Base-by-base conservation (phyloP, 2,888 invertebrate genomes). In the Colletes collaris region DNA sequence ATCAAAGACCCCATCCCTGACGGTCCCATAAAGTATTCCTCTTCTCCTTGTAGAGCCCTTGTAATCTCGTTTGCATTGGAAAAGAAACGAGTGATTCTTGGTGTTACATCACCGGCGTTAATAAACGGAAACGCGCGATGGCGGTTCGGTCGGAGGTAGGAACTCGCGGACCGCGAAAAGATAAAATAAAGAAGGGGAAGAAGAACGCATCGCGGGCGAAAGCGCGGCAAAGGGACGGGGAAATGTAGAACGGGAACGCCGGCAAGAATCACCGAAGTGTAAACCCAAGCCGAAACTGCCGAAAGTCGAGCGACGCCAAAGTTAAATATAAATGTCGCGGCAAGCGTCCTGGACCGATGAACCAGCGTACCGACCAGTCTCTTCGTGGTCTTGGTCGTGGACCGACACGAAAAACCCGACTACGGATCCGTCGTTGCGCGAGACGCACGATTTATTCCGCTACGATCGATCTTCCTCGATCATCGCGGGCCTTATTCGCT, bases 311-410 rank as follows among this genome's bases (percentile, higher is more conserved):
- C 75, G 68, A 75, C 75, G 93, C 93, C 93, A 93, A 92, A 92
- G 92, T 93, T 93, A 93, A 93, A 93, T 93, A 93, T 93, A 93
- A 92, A 90, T 89, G 91, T 88, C 90, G 87, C 88, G 86, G 90
- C 89, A 75, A 89, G 87, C 87, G 89, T 90, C 90, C 91, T 92
- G 92, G 92, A 92, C 90, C 92, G 86, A 89, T 90, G 90, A 91
- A 92, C 91, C 91, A 91, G 89, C 84, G 62, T 46, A 81, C 64
- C 74, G 83, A 76, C 85, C 91, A 93, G 92, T 93, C 92, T 91
- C 90, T 90, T 91, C 91, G 90, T 90, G 90, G 83, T 90, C 89
- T 88, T 90, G 89, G 88, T 87, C 90, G 92, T 89, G 89, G 89
- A 87, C 89, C 87, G 87, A 85, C 81, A 66, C 74, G 75, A 74